These are phyloP conservation scores for Oscheius sp. DNA, from an alignment of 1,140 invertebrate genomes.

Conservation along the genomic window DNA sequence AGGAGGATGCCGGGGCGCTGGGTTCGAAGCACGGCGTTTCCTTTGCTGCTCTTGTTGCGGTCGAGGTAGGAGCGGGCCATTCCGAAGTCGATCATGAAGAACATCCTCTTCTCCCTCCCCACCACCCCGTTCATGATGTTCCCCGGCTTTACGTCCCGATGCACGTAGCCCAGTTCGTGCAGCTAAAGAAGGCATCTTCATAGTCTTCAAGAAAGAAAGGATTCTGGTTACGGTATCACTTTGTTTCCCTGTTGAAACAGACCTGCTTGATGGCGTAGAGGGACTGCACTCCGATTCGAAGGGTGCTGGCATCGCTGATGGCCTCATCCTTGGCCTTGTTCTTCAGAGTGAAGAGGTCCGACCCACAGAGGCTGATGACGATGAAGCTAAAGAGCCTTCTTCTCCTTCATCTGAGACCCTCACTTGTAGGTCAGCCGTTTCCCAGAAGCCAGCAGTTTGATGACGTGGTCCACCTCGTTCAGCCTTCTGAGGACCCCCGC, in stretches of 20 bases:
- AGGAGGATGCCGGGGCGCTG: slow-evolving; percentile 35
- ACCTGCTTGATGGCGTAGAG: slow-evolving; percentile 45
- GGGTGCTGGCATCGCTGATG: slow-evolving; percentile 35
- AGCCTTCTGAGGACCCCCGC: slow-evolving; percentile 39
- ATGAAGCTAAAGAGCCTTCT: slow-evolving; percentile 39
- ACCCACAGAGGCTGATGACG: slow-evolving; percentile 47
- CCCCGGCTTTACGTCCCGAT: slow-evolving; percentile 41
- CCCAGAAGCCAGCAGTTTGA: slow-evolving; percentile 43
- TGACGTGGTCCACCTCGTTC: slow-evolving; percentile 15
- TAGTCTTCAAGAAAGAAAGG: too few relatives aligned
- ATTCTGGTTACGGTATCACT: too few relatives aligned
- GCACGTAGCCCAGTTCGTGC: slow-evolving; percentile 38
- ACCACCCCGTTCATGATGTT: slow-evolving; percentile 44
- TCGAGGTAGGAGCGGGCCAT: slow-evolving; percentile 45
- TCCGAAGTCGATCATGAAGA: slow-evolving; percentile 50
- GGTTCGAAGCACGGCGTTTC: slow-evolving; percentile 18
- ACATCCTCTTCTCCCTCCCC: slow-evolving; percentile 43
- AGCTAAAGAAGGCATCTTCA: too few relatives aligned
- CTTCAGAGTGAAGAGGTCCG: slow-evolving; percentile 43
- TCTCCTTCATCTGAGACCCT: slow-evolving; percentile 4
- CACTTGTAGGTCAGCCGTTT: slow-evolving; percentile 44
- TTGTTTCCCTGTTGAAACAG: too few relatives aligned
- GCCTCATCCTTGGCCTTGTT: slow-evolving; percentile 6
- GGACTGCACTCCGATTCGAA: slow-evolving; percentile 38
- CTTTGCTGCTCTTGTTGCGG: too few relatives aligned